A percentile compares a stretch with the other conserved stretches of the same genome.
Conservation (phyloP, 2,113 vertebrate genomes). For the Pygoscelis adeliae region DNA sequence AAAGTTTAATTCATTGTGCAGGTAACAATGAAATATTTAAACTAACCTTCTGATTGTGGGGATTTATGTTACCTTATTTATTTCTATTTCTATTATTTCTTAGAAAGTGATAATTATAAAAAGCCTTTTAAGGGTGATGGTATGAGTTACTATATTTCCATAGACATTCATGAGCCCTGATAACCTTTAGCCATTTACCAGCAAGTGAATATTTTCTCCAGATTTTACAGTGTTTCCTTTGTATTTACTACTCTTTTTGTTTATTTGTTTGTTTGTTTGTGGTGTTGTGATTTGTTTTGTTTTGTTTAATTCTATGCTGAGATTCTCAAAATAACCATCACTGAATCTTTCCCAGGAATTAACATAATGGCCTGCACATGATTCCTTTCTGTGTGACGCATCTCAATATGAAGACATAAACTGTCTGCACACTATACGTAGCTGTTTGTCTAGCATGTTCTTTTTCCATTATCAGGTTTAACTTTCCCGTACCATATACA, state of each 20-base stretch:
- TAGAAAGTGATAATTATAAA: not conserved
- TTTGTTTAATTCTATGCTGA: not conserved
- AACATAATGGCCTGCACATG: not conserved
- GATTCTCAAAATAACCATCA: conserved; percentile 17
- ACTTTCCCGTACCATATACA: not conserved
- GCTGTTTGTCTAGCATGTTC: not conserved
- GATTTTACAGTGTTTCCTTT: not conserved
- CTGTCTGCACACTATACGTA: not conserved
- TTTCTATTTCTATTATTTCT: not conserved
- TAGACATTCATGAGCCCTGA: not conserved
- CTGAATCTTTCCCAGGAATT: not conserved
- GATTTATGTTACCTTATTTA: not conserved
- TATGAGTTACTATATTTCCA: not conserved
- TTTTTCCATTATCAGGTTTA: not conserved
- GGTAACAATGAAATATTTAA: not conserved
- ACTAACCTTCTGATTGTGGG: not conserved
- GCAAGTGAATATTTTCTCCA: not conserved
- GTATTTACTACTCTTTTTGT: not conserved
- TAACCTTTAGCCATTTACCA: not conserved
- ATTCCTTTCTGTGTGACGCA: not conserved
- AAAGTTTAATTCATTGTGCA: not conserved
- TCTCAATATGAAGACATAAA: not conserved
- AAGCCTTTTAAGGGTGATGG: not conserved
- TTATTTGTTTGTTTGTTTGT: not conserved
- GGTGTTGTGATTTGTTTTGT: not conserved